Base-by-base conservation (phyloP, 64 coral and sea anemone species). In the Stylophora pistillata region DNA sequence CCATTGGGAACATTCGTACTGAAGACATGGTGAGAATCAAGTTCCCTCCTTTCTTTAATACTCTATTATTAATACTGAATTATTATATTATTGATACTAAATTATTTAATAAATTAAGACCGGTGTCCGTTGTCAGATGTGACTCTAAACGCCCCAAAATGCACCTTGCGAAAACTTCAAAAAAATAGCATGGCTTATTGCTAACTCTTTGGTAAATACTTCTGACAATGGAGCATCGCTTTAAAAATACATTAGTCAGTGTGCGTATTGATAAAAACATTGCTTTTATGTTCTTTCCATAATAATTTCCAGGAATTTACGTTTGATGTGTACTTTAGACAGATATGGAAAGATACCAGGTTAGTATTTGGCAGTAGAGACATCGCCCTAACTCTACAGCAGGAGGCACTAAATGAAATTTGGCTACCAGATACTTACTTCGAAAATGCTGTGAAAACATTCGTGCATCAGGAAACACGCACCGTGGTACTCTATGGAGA, bases 341-440 rank as follows among this genome's bases (percentile, higher is more conserved):
- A 78, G n/a, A 56, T 78, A 28, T 78, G 75, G 75, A 56, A 56
- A 10, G 75, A 78, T 13, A 54, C 52, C 20, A 78, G 75, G 27
- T 23, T 78, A 53, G 53, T 53, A 4, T 78, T 78, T 78, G 75
- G 52, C 47, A 56, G 28, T 78, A 56, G 75, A 78, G 53, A 53
- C 20, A 21, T 12, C 23, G 75, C 75, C 10, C 53, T 78, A 5
- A 53, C 56, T 11, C 15, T 78, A 15, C 75, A 78, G 13, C 23
- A 56, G 0, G 75, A 78, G 21, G 20, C 13, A 13, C 53, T 78
- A 1, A 18, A 78, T 15, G 56, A 78, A 0, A 11, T 78, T 5
- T 78, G 75, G 75, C 53, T 78, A 13, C 75, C 75, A 78, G 75
- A 78, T n/a, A 78, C 75, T 23, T 78, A 56, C 75, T 78, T 78